Conservation (phyloP, 64 coral and sea anemone species). For the Pachyseris speciosa region DNA sequence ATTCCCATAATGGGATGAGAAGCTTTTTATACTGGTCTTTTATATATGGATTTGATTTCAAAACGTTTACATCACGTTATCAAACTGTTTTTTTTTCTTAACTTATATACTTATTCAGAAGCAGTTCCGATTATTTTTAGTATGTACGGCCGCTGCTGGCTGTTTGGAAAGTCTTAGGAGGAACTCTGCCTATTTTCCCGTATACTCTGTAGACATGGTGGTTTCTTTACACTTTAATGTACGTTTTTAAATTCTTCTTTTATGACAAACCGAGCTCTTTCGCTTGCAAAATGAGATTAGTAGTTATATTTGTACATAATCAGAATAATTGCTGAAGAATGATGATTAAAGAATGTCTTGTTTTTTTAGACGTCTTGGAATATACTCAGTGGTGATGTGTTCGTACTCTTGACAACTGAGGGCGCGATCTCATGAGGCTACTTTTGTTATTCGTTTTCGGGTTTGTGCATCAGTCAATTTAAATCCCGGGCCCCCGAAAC, state of each 20-base stretch:
- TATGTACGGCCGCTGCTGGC: no score
- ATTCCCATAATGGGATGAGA: neutral
- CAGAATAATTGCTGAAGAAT: neutral
- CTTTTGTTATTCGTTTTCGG: no score
- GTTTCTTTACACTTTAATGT: neutral
- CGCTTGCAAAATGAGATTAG: constrained; percentile 2
- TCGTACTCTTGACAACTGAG: no score
- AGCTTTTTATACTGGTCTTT: neutral
- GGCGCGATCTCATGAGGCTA: no score
- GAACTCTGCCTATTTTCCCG: no score
- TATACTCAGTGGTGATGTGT: no score
- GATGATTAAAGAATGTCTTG: constrained; percentile 27
- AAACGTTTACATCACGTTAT: neutral
- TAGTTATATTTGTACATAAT: constrained; percentile 31
- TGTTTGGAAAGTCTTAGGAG: no score
- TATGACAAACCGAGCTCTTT: neutral
- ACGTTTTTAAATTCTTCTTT: neutral
- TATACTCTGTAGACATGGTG: no score
- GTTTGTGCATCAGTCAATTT: no score
- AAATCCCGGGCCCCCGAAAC: no score
- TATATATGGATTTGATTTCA: no score
- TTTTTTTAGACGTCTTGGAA: neutral
- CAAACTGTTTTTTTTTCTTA: neutral
- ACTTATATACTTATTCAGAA: neutral
- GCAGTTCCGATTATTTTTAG: no score